Base-by-base conservation (phyloP, 2,888 invertebrate genomes). In the Hirtodrosophila trivittata region DNA sequence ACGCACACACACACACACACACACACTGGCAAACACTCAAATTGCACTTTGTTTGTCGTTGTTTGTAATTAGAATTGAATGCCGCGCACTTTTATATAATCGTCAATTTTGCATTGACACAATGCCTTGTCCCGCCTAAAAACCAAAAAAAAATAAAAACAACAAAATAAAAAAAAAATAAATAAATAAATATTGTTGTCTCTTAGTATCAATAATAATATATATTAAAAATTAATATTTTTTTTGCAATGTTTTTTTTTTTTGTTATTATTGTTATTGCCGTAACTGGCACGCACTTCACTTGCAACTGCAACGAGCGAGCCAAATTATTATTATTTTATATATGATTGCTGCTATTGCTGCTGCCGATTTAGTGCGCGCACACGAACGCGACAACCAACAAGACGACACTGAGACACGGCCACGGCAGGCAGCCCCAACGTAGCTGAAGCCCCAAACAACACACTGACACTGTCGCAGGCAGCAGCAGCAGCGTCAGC, bases 321-420 rank as follows among this genome's bases (percentile, higher is more conserved):
- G n/a, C 66, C 41, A 12, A 60, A 60, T 50, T 52, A 66, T 67
- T 54, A 54, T 49, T 59, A 59, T 55, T 66, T 33, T 54, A 18
- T 72, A 66, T 65, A 21, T 50, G 16, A 63, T 43, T 59, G 51
- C 77, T 69, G 77, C 74, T 54, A 39, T 35, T 64, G 55, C 58
- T 72, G 52, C 67, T 71, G 72, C 41, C 60, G 50, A 47, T 78
- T 75, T 62, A 62, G 75, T 80, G 77, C 84, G 84, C 78, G 77
- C 77, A 81, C 77, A 76, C 80, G 87, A 86, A 88, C 89, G 87
- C 89, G 88, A 88, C 89, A 89, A 89, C 89, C 89, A 89, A 88
- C 89, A 87, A 89, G 86, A 88, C 88, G 87, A 88, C 87, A 90
- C 89, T 89, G 85, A 88, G 69, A 70, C 70, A 68, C 68, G 71